phyloP scores from a whole-genome alignment of 1,140 invertebrate species.

The Potamilus streckersoni region DNA sequence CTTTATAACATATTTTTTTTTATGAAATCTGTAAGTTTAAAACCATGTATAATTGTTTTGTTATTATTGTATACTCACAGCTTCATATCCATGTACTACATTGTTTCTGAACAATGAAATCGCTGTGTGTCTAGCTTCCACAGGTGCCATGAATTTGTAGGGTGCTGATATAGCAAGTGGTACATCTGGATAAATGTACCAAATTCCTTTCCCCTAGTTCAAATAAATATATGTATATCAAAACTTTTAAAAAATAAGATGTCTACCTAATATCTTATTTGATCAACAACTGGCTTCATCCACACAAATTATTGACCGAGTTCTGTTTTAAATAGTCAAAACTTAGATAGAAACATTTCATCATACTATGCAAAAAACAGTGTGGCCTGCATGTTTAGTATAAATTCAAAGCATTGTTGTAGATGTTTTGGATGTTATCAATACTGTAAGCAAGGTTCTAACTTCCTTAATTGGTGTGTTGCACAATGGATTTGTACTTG shows the following conservation, averaged over 20 bases:
- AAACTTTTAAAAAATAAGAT: not conserved
- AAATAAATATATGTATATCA: not conserved
- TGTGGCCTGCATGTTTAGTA: too few relatives aligned
- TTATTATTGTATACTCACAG: not conserved
- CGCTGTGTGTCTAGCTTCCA: conserved; percentile 11
- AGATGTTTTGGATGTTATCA: too few relatives aligned
- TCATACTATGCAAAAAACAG: too few relatives aligned
- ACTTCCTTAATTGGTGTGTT: too few relatives aligned
- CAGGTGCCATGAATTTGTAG: not conserved
- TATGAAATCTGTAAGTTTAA: too few relatives aligned
- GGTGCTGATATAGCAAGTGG: conserved; percentile 9
- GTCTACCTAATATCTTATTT: not conserved
- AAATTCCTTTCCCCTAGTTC: conserved; percentile 13
- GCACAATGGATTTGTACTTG: too few relatives aligned
- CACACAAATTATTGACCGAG: not conserved
- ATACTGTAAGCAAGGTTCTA: too few relatives aligned
- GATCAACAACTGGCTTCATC: not conserved
- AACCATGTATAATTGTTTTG: too few relatives aligned
- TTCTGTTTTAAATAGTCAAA: too few relatives aligned
- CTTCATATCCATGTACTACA: conserved; percentile 13
- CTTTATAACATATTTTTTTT: too few relatives aligned
- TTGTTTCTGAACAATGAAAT: conserved; percentile 20
- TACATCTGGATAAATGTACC: conserved; percentile 20
- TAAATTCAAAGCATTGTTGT: too few relatives aligned
- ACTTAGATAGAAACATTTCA: too few relatives aligned